These are phyloP conservation scores for Chloropsis cyanopogon DNA, from an alignment of 2,113 vertebrate genomes.

Conservation along the genomic window DNA sequence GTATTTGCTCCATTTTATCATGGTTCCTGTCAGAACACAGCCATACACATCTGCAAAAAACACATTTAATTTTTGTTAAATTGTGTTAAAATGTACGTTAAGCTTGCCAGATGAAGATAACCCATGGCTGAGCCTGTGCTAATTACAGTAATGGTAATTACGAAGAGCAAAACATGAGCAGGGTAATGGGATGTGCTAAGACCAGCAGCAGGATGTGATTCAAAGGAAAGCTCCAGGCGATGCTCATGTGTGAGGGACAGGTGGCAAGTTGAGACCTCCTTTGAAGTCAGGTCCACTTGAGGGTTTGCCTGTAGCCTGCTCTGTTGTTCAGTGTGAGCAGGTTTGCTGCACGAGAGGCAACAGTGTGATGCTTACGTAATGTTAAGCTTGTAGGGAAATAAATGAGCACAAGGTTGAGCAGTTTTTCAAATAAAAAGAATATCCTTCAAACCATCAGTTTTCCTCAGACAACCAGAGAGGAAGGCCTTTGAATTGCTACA, in stretches of 20 bases:
- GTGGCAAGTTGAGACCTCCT: background rate
- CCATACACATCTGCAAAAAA: background rate
- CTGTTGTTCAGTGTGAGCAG: background rate
- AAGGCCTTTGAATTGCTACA: background rate
- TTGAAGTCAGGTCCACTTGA: background rate
- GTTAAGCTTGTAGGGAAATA: background rate
- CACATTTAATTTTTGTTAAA: background rate
- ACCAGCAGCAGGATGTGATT: background rate
- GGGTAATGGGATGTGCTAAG: background rate
- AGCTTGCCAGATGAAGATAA: background rate
- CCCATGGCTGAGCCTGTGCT: background rate
- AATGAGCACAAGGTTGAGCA: background rate
- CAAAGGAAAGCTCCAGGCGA: background rate
- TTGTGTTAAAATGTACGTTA: background rate
- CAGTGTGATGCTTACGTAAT: background rate
- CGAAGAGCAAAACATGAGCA: background rate
- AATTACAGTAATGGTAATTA: background rate
- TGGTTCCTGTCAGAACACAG: background rate
- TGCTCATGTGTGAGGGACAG: background rate
- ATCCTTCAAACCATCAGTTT: background rate
- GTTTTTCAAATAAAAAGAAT: background rate
- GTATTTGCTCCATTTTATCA: background rate
- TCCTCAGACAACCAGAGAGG: background rate
- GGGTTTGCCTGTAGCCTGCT: background rate
- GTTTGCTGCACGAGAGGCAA: background rate